A percentile compares a stretch with the other conserved stretches of the same genome.
Conservation (phyloP, 2,797 vertebrate genomes). For the Buceros bicornis region DNA sequence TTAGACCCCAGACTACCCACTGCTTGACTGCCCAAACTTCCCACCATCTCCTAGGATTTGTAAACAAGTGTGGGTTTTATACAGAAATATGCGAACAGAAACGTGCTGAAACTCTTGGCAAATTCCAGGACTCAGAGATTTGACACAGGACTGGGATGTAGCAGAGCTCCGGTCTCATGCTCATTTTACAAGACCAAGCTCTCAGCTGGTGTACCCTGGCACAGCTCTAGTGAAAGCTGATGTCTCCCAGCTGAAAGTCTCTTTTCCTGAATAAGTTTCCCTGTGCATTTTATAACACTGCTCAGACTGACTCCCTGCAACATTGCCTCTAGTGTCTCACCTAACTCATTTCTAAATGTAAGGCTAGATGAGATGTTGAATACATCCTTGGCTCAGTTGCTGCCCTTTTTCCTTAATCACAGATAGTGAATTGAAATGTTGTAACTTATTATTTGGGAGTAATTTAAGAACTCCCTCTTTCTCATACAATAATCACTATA, state of each 20-base stretch:
- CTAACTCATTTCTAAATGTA: not conserved
- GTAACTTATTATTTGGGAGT: not conserved
- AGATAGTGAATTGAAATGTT: not conserved
- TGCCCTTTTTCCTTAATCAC: not conserved
- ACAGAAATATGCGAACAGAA: not conserved
- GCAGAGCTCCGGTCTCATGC: fast-evolving
- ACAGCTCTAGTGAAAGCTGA: not conserved
- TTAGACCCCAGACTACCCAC: not conserved
- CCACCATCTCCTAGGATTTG: not conserved
- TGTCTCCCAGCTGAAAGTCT: not conserved
- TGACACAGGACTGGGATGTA: no score
- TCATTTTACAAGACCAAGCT: not conserved
- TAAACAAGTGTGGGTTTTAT: not conserved
- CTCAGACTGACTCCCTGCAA: not conserved
- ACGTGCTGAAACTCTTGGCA: not conserved
- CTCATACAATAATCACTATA: not conserved
- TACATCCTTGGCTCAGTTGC: not conserved
- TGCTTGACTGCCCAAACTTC: not conserved
- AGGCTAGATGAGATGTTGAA: not conserved
- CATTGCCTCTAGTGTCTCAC: not conserved
- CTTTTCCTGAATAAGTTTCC: not conserved
- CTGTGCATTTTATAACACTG: not conserved
- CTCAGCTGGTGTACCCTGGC: not conserved
- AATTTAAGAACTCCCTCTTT: not conserved
- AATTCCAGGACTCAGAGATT: not conserved